Base-by-base conservation (phyloP, 2,113 vertebrate species). In the Pelmatolapia mariae region DNA sequence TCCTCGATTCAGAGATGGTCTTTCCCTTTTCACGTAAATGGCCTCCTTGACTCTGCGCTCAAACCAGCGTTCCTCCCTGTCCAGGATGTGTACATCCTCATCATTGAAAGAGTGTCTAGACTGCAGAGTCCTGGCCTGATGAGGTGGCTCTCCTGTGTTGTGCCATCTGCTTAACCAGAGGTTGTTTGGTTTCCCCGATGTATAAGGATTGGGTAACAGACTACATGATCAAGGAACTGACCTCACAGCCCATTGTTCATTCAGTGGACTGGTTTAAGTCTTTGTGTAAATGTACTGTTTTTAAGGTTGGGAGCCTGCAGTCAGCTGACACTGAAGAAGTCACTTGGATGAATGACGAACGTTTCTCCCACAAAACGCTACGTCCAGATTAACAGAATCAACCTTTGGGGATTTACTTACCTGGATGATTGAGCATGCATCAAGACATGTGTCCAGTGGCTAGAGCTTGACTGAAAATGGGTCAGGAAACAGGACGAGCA, bases 151-250 rank as follows among this genome's bases (percentile, higher is more conserved):
- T 29, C 5, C 56, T 59, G 8, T 59, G 56, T 59, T 59, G 56
- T 9, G 1, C 12, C 13, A 29, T 1, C 13, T 0, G 3, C 54
- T 57, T 15, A 0, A 1, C 56, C 3, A 29, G 24, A 16, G 2
- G 7, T 29, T 29, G 56, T 29, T 59, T 29, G 26, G 26, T 29
- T 59, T 59, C 22, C 22, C 4, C 0, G 7, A 56, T 15, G 54
- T 13, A 56, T 8, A 57, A 15, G 12, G 12, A 16, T 9, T 29
- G 24, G 24, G 56, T 24, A 57, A 29, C 13, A 57, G 24, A 57
- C 54, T 57, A 8, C 13, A 29, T 1, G 54, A 29, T 57, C 24
- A 29, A 57, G 24, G 3, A 57, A 8, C 54, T 15, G 54, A 57
- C 12, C 12, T 57, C 24, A 3, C 7, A 57, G 54, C 12, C 4